Conservation (phyloP, 2,888 invertebrate species). For the Caenorhabditis imperialis region DNA sequence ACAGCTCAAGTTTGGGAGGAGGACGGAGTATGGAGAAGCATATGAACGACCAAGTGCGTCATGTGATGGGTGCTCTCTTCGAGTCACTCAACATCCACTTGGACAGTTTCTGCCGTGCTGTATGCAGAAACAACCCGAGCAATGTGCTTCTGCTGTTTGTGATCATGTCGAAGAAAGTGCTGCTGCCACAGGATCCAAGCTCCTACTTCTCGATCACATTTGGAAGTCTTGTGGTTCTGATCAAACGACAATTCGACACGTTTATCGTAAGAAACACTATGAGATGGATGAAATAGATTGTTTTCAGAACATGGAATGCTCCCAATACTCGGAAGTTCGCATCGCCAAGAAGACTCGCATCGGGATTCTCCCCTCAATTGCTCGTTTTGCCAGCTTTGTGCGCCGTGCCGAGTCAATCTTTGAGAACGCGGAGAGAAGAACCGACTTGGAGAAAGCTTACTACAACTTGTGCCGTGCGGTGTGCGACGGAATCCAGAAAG, state of each 20-base stretch:
- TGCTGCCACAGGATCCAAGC: conserved; percentile 86
- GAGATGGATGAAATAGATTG: too few relatives aligned
- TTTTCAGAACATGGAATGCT: conserved; percentile 65
- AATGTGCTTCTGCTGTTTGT: conserved; percentile 95
- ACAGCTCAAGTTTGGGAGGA: conserved; percentile 64
- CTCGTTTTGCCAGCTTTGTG: conserved; percentile 82
- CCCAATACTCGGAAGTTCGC: conserved; percentile 59
- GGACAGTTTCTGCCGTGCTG: conserved; percentile 87
- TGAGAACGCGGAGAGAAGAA: conserved; percentile 87
- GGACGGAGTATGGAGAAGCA: conserved; percentile 72
- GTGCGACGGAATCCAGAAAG: conserved; percentile 87
- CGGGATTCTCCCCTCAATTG: conserved; percentile 73
- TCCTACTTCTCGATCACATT: conserved; percentile 89
- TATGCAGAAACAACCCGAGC: conserved; percentile 82
- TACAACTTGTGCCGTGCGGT: conserved; percentile 81
- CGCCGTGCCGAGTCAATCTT: conserved; percentile 90
- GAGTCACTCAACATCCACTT: conserved; percentile 89
- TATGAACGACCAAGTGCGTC: conserved; percentile 80
- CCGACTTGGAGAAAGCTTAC: conserved; percentile 91
- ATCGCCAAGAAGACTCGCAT: conserved; percentile 69
- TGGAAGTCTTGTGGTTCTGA: conserved; percentile 88
- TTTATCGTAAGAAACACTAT: conserved; percentile 84
- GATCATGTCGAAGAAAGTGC: conserved; percentile 87
- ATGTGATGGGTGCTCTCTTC: conserved; percentile 91
- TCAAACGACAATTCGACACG: conserved; percentile 91